These are phyloP conservation scores for Leucoraja ocellata DNA, from an alignment of 2,797 vertebrate species.

Conservation along the genomic window DNA sequence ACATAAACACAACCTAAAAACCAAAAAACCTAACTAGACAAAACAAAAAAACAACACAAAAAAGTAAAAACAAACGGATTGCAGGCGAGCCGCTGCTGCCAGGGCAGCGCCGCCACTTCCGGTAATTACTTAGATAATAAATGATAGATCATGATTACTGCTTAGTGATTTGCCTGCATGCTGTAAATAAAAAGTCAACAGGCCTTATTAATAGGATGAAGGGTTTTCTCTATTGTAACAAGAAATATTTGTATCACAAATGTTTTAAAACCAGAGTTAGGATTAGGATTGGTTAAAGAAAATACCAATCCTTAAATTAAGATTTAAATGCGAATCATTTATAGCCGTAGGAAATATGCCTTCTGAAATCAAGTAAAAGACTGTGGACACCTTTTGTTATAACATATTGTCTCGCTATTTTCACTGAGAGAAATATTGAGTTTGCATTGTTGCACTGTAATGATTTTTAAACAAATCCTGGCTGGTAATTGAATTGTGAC, in stretches of 20 bases:
- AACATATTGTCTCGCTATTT: neutral
- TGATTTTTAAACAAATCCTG: neutral
- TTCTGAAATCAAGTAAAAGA: neutral
- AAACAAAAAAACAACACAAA: no score
- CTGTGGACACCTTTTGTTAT: neutral
- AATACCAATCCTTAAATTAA: neutral
- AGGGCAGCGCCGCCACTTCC: no score
- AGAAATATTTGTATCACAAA: neutral
- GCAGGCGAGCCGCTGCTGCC: no score
- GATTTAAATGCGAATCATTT: neutral
- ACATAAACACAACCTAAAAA: no score
- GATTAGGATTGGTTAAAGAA: neutral
- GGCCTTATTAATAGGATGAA: neutral
- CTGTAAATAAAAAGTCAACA: neutral
- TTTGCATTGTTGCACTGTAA: neutral
- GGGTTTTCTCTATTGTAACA: neutral
- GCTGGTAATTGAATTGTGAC: no score
- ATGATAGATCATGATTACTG: neutral
- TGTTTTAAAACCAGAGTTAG: neutral
- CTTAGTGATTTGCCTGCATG: neutral
- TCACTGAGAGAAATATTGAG: neutral
- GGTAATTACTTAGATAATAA: neutral
- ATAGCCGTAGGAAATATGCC: neutral
- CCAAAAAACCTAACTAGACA: no score
- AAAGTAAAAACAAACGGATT: no score